phyloP scores from a whole-genome alignment of 1,140 invertebrate species.

The Gryllus bimaculatus region DNA sequence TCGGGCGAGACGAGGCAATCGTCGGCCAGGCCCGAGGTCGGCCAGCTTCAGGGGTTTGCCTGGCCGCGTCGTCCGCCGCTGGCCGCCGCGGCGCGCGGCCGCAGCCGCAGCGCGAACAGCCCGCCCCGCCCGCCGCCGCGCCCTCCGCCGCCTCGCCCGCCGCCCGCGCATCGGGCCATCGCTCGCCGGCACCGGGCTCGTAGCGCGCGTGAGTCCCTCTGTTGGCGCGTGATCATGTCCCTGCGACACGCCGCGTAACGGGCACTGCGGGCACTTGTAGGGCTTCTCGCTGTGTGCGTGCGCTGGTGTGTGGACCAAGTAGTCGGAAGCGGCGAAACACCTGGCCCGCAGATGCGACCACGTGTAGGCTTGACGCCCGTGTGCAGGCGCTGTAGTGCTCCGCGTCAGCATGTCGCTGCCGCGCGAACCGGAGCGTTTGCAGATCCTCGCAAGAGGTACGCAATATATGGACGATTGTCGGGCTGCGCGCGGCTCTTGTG shows the following conservation, averaged over 20 bases:
- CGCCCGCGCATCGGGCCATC: slow-evolving; percentile 24
- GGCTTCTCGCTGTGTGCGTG: slow-evolving; percentile 95
- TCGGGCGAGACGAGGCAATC: neutral
- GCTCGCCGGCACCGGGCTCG: slow-evolving; percentile 34
- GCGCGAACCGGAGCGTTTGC: slow-evolving; percentile 86
- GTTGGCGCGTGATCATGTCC: slow-evolving; percentile 96
- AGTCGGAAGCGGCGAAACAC: slow-evolving; percentile 92
- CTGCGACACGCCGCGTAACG: slow-evolving; percentile 90
- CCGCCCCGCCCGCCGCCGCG: slow-evolving; percentile 13
- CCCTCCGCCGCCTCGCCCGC: slow-evolving; percentile 11
- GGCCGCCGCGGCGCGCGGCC: slow-evolving; percentile 16
- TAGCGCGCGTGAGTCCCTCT: slow-evolving; percentile 75
- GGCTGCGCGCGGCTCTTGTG: slow-evolving; percentile 58
- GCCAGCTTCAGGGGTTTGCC: neutral
- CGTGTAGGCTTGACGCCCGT: slow-evolving; percentile 89
- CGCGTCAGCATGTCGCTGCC: slow-evolving; percentile 97
- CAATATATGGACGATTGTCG: slow-evolving; percentile 62
- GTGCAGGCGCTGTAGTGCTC: slow-evolving; percentile 85
- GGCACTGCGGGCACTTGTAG: slow-evolving; percentile 91
- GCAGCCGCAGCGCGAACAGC: slow-evolving; percentile 15
- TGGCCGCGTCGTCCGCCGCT: no score
- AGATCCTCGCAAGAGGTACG: slow-evolving; percentile 92
- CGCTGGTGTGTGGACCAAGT: slow-evolving; percentile 89
- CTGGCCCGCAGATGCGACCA: slow-evolving; percentile 80
- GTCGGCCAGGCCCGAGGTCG: neutral